phyloP scores from a whole-genome alignment of 1,140 invertebrate genomes.

The Sarcophaga peregrina region DNA sequence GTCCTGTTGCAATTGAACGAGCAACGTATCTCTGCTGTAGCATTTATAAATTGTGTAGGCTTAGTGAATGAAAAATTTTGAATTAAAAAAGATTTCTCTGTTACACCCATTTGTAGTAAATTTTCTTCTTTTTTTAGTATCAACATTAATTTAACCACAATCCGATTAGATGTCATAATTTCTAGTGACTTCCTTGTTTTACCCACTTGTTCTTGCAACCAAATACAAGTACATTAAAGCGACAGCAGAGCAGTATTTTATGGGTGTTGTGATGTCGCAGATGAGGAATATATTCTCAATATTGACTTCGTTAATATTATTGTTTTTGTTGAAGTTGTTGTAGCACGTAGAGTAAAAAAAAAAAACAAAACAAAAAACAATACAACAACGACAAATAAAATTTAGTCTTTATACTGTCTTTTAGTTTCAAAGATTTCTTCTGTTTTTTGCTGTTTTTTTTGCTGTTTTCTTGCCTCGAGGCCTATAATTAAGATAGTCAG shows the following conservation, averaged over 20 bases:
- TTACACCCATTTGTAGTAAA: slow-evolving; percentile 2
- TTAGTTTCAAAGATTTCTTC: slow-evolving; percentile 3
- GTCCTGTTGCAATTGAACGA: too few species aligned
- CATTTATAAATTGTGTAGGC: too few species aligned
- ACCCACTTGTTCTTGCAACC: too few species aligned
- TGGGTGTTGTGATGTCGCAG: slow-evolving; percentile 39
- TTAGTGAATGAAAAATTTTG: too few species aligned
- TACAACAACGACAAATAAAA: neutral
- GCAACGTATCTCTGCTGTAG: too few species aligned
- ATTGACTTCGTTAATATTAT: neutral
- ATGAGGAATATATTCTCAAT: slow-evolving; percentile 32
- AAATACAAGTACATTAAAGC: too few species aligned
- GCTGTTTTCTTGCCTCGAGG: slow-evolving; percentile 39
- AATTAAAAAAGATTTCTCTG: neutral
- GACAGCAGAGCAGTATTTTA: neutral
- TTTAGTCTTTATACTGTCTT: slow-evolving; percentile 25
- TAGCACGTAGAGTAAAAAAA: too few species aligned
- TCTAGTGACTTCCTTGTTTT: neutral
- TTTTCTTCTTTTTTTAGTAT: too few species aligned
- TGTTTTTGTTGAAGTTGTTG: neutral
- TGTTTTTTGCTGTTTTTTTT: neutral
- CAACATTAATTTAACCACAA: too few species aligned
- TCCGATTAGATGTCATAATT: neutral
- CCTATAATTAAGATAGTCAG: slow-evolving; percentile 49
- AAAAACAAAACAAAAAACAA: neutral